These are phyloP conservation scores for Oeneis ivallda DNA, from an alignment of 2,888 invertebrate genomes.

Conservation along the genomic window DNA sequence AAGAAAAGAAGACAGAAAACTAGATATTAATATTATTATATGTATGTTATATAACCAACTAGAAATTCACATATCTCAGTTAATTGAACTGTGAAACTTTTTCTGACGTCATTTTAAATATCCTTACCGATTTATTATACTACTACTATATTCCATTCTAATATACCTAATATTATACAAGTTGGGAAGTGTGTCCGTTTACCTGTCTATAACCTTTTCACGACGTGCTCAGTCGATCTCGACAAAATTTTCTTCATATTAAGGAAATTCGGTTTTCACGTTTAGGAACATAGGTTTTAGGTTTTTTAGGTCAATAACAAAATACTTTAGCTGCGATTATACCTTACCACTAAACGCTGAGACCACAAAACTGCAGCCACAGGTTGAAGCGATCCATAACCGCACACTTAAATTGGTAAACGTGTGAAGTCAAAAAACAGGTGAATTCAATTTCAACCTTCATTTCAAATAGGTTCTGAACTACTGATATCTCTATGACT, in stretches of 20 bases:
- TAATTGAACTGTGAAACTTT: background rate
- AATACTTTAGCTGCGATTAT: conserved; percentile 46
- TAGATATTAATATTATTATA: background rate
- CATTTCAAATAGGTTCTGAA: background rate
- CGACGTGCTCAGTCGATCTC: no score
- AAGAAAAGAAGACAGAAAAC: background rate
- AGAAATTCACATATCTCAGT: background rate
- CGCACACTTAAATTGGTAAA: conserved; percentile 11
- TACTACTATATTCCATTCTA: background rate
- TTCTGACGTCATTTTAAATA: no score
- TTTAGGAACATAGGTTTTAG: conserved; percentile 39
- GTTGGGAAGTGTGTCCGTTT: no score
- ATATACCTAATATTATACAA: no score
- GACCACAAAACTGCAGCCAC: conserved; percentile 24
- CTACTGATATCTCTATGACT: background rate
- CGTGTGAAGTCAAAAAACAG: background rate
- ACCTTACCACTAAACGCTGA: conserved; percentile 54
- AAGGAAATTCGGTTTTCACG: no score
- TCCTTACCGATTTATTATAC: no score
- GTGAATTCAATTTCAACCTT: conserved; percentile 7
- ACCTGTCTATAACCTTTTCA: no score
- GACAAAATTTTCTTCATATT: no score
- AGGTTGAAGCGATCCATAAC: conserved; percentile 19
- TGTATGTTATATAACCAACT: no score
- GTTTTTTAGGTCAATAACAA: conserved; percentile 50